These are phyloP conservation scores for Troides oblongomaculatus DNA, from an alignment of 2,888 invertebrate species.

Conservation along the genomic window DNA sequence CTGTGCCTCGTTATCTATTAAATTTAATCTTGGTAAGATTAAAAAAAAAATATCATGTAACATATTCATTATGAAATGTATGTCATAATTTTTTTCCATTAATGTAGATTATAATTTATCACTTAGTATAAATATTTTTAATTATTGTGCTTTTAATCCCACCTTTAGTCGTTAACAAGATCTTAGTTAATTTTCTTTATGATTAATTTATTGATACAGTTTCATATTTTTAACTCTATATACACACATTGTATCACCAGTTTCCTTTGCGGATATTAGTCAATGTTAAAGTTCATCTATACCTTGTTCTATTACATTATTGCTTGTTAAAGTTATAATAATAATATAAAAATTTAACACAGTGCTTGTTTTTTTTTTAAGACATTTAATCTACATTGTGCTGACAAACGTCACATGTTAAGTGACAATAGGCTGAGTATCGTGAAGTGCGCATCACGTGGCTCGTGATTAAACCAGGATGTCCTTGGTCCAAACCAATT, in stretches of 20 bases:
- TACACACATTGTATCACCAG: neutral
- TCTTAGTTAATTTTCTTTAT: neutral
- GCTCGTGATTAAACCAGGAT: no score
- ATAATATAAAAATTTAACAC: neutral
- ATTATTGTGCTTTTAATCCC: neutral
- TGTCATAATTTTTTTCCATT: no score
- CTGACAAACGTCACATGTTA: no score
- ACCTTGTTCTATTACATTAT: neutral
- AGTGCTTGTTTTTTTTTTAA: neutral
- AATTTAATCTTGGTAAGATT: neutral
- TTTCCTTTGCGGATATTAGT: neutral
- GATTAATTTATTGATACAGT: neutral
- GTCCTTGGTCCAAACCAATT: no score
- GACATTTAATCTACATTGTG: neutral
- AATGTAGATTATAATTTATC: no score
- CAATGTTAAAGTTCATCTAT: neutral
- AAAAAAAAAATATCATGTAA: no score
- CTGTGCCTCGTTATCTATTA: neutral
- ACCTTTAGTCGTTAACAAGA: neutral
- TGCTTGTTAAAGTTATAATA: neutral
- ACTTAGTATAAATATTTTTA: neutral
- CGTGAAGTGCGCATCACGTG: no score
- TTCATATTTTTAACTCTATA: neutral
- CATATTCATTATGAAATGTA: no score
- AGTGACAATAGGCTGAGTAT: no score